Evolutionary conservation across 1,140 invertebrate species (phyloP).

Genomic region (Lepeophtheirus salmonis): DNA sequence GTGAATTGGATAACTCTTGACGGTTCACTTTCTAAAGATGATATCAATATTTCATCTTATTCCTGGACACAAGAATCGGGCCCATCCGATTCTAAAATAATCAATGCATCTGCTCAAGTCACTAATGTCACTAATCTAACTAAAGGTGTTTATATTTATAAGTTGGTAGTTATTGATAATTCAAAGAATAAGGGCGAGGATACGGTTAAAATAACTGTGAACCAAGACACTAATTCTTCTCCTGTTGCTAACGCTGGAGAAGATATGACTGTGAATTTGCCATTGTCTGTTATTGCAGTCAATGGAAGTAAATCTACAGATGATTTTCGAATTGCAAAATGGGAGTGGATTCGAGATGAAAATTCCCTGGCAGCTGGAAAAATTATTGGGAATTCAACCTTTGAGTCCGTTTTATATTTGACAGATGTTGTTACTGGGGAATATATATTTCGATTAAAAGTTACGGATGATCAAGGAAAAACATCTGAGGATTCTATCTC

Average conservation of each 20-base stretch:
- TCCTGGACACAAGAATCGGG: constrained; percentile 1
- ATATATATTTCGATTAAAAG: constrained; percentile 64
- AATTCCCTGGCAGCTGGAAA: constrained; percentile 63
- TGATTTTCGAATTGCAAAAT: constrained; percentile 63
- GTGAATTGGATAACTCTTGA: constrained; percentile 54
- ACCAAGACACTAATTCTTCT: constrained; percentile 70
- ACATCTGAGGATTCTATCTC: constrained; percentile 56
- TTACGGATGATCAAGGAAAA: constrained; percentile 59
- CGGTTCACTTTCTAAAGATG: constrained; percentile 60
- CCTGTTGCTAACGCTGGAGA: constrained; percentile 71
- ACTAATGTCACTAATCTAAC: constrained; percentile 53
- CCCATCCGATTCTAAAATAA: not conserved
- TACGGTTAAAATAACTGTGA: constrained; percentile 54
- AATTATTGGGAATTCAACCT: constrained; percentile 48
- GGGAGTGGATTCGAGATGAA: constrained; percentile 59
- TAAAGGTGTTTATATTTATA: constrained; percentile 62
- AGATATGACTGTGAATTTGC: constrained; percentile 53
- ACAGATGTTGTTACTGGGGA: constrained; percentile 62
- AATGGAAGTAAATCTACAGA: constrained; percentile 70
- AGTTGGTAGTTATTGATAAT: constrained; percentile 62
- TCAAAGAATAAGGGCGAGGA: constrained; percentile 54
- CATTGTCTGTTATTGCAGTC: constrained; percentile 49
- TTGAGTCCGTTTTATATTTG: constrained; percentile 53
- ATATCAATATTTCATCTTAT: constrained; percentile 45
- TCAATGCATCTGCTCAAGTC: not conserved